Evolutionary conservation across 2,113 vertebrate genomes (phyloP).

Genomic region (Perccottus glenii): DNA sequence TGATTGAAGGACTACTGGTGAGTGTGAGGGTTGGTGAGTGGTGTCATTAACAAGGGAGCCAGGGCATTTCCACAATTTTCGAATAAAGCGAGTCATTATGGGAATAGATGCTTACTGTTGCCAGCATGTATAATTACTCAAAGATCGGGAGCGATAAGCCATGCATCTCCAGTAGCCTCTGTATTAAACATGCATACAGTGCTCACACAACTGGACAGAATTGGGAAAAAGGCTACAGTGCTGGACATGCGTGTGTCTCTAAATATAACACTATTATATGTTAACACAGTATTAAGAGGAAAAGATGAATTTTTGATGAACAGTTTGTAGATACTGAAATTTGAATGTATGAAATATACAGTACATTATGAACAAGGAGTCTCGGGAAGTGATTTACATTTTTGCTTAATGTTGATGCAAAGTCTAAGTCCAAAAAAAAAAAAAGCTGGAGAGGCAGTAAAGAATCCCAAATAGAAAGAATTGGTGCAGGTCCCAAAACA

Average conservation of each 20-base stretch:
- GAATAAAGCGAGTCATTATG: slow-evolving; percentile 2
- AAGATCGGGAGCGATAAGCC: slow-evolving; percentile 19
- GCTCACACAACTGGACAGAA: not conserved
- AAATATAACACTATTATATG: too few species aligned
- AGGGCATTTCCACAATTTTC: not conserved
- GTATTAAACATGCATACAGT: not conserved
- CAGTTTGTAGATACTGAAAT: too few species aligned
- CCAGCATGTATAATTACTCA: slow-evolving; percentile 16
- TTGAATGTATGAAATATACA: too few species aligned
- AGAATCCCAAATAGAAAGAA: too few species aligned
- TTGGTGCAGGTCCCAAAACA: not conserved
- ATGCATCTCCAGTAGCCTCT: too few species aligned
- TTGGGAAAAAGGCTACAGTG: too few species aligned
- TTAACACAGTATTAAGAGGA: too few species aligned
- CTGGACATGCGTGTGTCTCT: too few species aligned
- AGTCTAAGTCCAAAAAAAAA: too few species aligned
- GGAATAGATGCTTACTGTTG: slow-evolving; percentile 2
- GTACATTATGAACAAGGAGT: too few species aligned
- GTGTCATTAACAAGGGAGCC: slow-evolving; percentile 12
- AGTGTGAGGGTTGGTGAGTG: slow-evolving; percentile 17
- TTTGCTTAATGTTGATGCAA: not conserved
- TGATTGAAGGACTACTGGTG: slow-evolving; percentile 25
- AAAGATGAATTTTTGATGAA: too few species aligned
- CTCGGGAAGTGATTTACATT: not conserved
- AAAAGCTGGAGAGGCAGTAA: too few species aligned